Evolutionary conservation across 2,113 vertebrate genomes (phyloP).

Genomic region (Campylorhamphus procurvoides): DNA sequence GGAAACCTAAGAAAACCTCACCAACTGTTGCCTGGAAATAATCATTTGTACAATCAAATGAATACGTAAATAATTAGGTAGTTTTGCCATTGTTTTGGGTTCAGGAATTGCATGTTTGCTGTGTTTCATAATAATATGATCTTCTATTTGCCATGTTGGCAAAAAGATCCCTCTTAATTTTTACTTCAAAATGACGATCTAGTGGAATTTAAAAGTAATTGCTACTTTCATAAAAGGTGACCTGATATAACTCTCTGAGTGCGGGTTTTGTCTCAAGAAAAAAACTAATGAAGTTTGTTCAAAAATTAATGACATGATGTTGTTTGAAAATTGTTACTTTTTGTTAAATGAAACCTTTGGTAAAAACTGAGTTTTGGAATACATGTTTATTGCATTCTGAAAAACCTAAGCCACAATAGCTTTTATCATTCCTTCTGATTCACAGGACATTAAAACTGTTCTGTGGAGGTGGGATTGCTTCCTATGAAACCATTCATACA

Average conservation of each 20-base stretch:
- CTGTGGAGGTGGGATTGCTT: background rate
- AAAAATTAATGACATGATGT: background rate
- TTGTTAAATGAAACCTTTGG: background rate
- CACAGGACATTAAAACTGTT: background rate
- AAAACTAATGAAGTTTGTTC: background rate
- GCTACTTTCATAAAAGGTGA: background rate
- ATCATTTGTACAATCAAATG: fast-evolving
- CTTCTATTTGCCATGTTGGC: background rate
- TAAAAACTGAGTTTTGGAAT: background rate
- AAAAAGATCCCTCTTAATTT: background rate
- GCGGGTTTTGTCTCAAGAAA: background rate
- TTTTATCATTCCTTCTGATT: background rate
- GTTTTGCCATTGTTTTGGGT: background rate
- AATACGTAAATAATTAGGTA: background rate
- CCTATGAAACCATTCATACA: background rate
- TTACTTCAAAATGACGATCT: background rate
- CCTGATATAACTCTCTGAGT: background rate
- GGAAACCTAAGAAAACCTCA: background rate
- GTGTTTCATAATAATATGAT: background rate
- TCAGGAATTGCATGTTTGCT: background rate
- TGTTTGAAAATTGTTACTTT: background rate
- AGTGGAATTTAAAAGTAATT: background rate
- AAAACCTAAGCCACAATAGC: background rate
- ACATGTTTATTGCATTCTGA: background rate
- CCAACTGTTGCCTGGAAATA: background rate